These are phyloP conservation scores for Ardeotis arabs DNA, from an alignment of 2,113 vertebrate genomes.

Conservation along the genomic window DNA sequence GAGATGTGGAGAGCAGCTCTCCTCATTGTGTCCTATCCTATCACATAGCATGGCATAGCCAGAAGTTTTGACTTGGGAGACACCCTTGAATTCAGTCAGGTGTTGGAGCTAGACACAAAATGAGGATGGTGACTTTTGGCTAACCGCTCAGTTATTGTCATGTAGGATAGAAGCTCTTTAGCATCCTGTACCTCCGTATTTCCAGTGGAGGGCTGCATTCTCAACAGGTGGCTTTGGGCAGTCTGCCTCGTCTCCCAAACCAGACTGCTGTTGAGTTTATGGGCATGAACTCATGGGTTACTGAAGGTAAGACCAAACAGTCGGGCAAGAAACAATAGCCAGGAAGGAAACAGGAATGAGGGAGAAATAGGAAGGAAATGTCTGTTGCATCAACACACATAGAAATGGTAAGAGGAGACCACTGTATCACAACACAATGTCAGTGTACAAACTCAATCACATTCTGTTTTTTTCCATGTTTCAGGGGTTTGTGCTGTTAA, in stretches of 20 bases:
- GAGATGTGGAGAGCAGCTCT: conserved; percentile 59
- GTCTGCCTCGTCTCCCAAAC: neutral
- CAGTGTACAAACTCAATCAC: neutral
- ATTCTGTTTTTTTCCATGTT: neutral
- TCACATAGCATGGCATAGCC: neutral
- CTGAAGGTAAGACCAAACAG: neutral
- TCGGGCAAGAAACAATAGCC: neutral
- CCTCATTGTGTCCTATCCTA: neutral
- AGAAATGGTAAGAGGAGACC: neutral
- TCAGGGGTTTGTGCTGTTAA: neutral
- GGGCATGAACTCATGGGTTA: neutral
- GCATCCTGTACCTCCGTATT: rapidly evolving
- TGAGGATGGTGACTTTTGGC: neutral
- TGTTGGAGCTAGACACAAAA: neutral
- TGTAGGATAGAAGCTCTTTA: neutral
- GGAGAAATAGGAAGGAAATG: neutral
- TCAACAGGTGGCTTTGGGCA: neutral
- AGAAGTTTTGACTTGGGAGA: conserved; percentile 4
- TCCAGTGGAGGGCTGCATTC: neutral
- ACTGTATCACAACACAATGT: neutral
- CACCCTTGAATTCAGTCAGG: neutral
- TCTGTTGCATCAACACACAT: neutral
- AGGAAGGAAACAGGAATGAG: neutral
- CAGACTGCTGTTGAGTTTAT: neutral
- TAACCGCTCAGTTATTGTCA: neutral